Evolutionary conservation across 2,113 vertebrate genomes (phyloP).

Genomic region (Brachyhypopomus occidentalis): DNA sequence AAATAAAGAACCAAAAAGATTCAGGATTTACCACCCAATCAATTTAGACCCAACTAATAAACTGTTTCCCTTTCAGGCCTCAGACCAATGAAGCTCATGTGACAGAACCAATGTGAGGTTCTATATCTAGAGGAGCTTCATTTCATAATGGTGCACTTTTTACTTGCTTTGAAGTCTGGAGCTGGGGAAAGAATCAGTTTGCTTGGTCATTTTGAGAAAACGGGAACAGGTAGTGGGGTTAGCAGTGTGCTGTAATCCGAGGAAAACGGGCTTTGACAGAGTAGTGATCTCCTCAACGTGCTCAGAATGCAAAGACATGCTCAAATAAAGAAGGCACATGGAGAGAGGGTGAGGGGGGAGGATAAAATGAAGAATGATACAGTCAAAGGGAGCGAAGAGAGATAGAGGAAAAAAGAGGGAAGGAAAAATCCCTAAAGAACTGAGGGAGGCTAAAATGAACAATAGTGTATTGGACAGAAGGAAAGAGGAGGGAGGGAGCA

Average conservation of each 20-base stretch:
- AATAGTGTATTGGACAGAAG: neutral
- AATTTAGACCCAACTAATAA: slow-evolving; percentile 30
- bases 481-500: neutral
- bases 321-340: slow-evolving; percentile 28
- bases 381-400: no score
- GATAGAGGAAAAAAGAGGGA: neutral
- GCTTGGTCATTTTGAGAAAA: neutral
- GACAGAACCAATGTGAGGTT: slow-evolving; percentile 13
- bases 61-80: slow-evolving; percentile 23
- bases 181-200: slow-evolving; percentile 39
- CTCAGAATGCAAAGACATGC: slow-evolving; percentile 40
- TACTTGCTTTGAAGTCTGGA: slow-evolving; percentile 25
- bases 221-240: slow-evolving; percentile 22
- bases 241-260: slow-evolving; percentile 29
- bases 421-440: neutral
- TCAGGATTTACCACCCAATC: neutral
- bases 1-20: neutral
- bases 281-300: slow-evolving; percentile 27
- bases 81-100: neutral
- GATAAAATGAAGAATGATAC: neutral
- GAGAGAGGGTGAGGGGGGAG: neutral
- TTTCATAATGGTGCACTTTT: slow-evolving; percentile 21
- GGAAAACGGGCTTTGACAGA: slow-evolving; percentile 39
- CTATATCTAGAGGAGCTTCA: neutral
- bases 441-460: neutral